Base-by-base conservation (phyloP, 2,797 vertebrate species). In the Pseudochromis fuscus region DNA sequence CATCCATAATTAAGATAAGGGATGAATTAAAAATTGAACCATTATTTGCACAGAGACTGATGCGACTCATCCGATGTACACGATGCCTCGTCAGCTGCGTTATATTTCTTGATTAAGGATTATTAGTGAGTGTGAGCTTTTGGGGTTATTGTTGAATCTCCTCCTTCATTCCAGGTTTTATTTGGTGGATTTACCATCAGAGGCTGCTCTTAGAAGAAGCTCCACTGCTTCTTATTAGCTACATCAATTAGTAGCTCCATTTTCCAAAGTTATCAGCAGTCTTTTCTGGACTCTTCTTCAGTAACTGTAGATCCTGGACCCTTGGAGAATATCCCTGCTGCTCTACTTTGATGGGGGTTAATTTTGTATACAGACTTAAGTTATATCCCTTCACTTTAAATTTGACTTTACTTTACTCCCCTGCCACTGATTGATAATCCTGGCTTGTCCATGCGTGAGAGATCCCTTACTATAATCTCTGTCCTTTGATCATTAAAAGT, bases 401-500 rank as follows among this genome's bases (percentile, higher is more conserved):
- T 91, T 85, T 88, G 85, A 90, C 89, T 90, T 86, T 61, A 81
- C 88, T 87, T 78, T 64, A 61, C 79, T 88, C 87, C 87, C 81
- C 67, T 82, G 89, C 78, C 79, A 65, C 86, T 87, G 92, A 90
- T 91, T 92, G 92, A 92, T 92, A 92, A 93, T 93, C 90, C 91
- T 21, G 73, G 62, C 76, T 87, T 88, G 86, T 88, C 89, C 75
- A 57, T 83, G 85, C 68, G 80, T 77, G 90, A 89, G 85, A 90
- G 90, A 93, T 93, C 86, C 88, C 91, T 81, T 83, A 81, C 86
- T 79, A 88, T 92, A 92, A 91, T 93, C 91, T 89, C 83, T 85
- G 88, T 89, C 85, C 90, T 93, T 95, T 95, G 93, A 95, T 93
- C 91, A 87, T 89, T 88, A 88, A 87, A 90, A 93, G 89, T 94